phyloP scores from a whole-genome alignment of 1,140 invertebrate genomes.

The Drosophila jambulina region DNA sequence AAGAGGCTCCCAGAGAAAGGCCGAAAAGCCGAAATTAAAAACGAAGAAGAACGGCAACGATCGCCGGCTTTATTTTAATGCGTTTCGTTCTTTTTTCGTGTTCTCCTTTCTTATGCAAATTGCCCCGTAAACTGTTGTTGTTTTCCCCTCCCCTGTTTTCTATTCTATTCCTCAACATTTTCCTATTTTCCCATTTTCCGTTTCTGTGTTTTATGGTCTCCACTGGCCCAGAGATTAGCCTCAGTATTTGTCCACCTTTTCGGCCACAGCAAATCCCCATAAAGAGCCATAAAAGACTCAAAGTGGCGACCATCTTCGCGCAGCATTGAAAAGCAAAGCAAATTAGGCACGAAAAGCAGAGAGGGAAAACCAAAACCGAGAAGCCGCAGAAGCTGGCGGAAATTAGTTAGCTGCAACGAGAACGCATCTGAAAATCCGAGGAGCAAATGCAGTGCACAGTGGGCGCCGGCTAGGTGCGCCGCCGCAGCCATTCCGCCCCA shows the following conservation, averaged over 20 bases:
- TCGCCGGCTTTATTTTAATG: constrained; percentile 26
- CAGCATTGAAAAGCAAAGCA: constrained; percentile 65
- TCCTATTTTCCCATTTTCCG: constrained; percentile 26
- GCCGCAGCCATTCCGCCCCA: not conserved
- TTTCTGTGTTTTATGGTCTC: constrained; percentile 6
- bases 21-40: constrained; percentile 23
- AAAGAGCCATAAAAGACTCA: constrained; percentile 5
- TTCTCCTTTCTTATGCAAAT: constrained; percentile 56
- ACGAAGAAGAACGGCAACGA: constrained; percentile 31
- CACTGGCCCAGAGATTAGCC: constrained; percentile 27
- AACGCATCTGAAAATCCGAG: constrained; percentile 50
- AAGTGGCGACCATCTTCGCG: constrained; percentile 40
- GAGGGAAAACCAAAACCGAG: constrained; percentile 59
- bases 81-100: constrained; percentile 19
- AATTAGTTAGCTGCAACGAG: constrained; percentile 54
- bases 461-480: constrained; percentile 12
- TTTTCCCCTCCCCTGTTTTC: not conserved
- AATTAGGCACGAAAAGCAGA: constrained; percentile 63
- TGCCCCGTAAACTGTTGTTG: constrained; percentile 47
- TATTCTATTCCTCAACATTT: constrained; percentile 5
- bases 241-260: constrained; percentile 29
- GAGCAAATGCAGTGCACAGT: constrained; percentile 24
- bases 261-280: not conserved
- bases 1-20: constrained; percentile 18
- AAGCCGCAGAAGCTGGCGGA: constrained; percentile 58